Evolutionary conservation across 2,888 invertebrate species (phyloP).

Genomic region (Drepana falcataria): DNA sequence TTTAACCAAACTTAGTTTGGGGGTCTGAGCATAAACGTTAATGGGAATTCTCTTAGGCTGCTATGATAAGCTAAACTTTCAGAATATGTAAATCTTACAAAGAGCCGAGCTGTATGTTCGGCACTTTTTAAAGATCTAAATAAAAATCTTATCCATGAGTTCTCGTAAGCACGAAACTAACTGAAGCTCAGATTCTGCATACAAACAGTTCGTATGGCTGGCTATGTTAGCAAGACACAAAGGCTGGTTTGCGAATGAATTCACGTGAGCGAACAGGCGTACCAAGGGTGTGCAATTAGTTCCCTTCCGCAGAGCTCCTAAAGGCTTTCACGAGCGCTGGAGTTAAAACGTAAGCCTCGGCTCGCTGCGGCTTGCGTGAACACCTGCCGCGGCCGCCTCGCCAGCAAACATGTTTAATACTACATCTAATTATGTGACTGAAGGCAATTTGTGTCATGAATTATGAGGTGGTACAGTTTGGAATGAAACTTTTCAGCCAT

Average conservation of each 20-base stretch:
- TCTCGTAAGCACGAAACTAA: no score
- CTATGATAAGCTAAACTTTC: no score
- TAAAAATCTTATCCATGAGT: no score
- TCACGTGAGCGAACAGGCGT: slow-evolving; percentile 54
- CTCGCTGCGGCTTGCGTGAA: slow-evolving; percentile 24
- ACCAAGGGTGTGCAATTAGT: slow-evolving; percentile 60
- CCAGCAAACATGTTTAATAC: not conserved
- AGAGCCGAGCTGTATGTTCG: no score
- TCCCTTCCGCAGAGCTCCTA: slow-evolving; percentile 44
- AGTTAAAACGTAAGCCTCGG: slow-evolving; percentile 36
- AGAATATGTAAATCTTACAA: no score
- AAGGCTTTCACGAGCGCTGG: slow-evolving; percentile 39
- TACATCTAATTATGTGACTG: not conserved
- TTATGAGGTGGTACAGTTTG: not conserved
- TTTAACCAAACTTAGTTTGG: no score
- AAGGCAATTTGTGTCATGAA: not conserved
- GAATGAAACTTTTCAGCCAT: no score
- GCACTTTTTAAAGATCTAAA: no score
- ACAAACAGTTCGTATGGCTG: slow-evolving; percentile 2
- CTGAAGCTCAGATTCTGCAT: not conserved
- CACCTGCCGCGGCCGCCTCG: slow-evolving; percentile 21
- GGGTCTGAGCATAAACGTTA: no score
- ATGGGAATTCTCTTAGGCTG: no score
- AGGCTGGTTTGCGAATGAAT: slow-evolving; percentile 37
- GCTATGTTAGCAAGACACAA: slow-evolving; percentile 7